These are phyloP conservation scores for Capreolus pygargus DNA, from an alignment of 2,113 vertebrate genomes.

Conservation along the genomic window DNA sequence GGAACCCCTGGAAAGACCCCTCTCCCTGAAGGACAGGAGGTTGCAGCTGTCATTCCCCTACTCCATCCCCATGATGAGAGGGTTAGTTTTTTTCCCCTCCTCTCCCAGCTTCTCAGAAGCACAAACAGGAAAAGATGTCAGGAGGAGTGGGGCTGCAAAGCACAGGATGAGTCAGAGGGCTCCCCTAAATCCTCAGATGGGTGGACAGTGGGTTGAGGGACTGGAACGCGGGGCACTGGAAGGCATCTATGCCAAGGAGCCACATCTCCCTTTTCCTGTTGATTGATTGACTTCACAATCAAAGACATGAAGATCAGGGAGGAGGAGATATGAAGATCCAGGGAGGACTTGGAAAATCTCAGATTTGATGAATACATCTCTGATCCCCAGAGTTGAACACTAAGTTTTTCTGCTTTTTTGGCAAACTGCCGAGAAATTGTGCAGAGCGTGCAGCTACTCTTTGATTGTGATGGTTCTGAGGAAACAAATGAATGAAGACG, in stretches of 20 bases:
- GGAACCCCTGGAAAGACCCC: background rate
- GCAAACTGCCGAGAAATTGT: background rate
- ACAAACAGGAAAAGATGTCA: too few species aligned
- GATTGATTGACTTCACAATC: background rate
- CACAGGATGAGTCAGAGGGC: background rate
- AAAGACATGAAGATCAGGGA: background rate
- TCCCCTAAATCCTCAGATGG: background rate
- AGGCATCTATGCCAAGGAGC: background rate
- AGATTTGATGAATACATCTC: background rate
- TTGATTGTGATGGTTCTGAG: background rate
- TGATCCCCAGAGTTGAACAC: background rate
- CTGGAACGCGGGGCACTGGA: accelerated
- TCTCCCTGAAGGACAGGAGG: background rate
- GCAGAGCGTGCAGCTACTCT: background rate
- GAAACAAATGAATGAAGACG: background rate
- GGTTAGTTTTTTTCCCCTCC: background rate
- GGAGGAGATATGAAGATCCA: too few species aligned
- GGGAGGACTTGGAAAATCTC: background rate
- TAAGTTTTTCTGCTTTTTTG: background rate
- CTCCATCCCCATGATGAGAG: background rate
- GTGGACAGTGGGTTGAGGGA: background rate
- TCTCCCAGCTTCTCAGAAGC: background rate
- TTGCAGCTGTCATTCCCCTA: background rate
- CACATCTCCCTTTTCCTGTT: background rate
- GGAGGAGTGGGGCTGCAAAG: background rate